Base-by-base conservation (phyloP, 2,113 vertebrate species). In the Pristiophorus japonicus region DNA sequence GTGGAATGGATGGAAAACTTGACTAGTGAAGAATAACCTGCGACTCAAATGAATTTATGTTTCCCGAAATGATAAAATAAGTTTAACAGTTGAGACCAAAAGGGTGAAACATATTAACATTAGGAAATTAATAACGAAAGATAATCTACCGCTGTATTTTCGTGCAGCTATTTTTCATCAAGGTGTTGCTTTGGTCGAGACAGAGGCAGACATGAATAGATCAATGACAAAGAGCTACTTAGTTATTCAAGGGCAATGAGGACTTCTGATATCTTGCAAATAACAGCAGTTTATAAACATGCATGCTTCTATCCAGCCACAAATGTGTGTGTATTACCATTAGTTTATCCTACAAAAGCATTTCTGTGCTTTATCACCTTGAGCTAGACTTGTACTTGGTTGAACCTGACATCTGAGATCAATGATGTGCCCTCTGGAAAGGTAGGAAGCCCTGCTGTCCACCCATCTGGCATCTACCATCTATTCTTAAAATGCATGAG, bases 401-500 rank as follows among this genome's bases (percentile, higher is more conserved):
- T 94, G 42, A 47, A 30, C 42, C 42, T 70, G 38, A 34, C 8
- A 1, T 18, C 38, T 22, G 11, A 30, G 66, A 94, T 94, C 27
- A 27, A 94, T 94, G 45, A 18, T 47, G 10, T 30, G 24, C 45
- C 45, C 62, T 70, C 42, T 70, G 66, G 93, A 51, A 70, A 47
- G 30, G 92, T 10, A 67, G 92, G 92, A 45, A 67, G 38, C 1
- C 38, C 42, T 47, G 93, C 42, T 70, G 66, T 34, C 93, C 51
- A 10, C 45, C 24, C 65, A 34, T 45, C 65, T 70, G 65, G 65
- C 66, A 47, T 70, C 65, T 30, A 30, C 11, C 24, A 67, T 94
- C 24, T 24, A 47, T 94, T 94, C 67, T 94, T 94, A 94, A 94
- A 94, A 94, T 94, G 62, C 63, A 67, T 67, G 42, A 51, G 22